Base-by-base conservation (phyloP, 1,140 invertebrate genomes). In the Bombus impatiens region DNA sequence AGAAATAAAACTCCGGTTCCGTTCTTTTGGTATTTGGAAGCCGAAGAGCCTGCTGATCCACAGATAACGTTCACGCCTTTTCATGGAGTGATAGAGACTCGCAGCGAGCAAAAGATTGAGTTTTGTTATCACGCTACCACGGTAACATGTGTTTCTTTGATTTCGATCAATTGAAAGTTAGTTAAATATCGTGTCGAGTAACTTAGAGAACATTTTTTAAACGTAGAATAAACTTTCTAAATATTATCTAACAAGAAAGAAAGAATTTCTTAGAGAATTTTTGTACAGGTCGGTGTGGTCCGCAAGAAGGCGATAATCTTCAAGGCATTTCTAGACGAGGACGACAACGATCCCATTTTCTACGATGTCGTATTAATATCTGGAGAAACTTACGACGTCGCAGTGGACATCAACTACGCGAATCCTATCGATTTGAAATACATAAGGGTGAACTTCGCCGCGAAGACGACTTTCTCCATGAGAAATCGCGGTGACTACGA, bases 311-410 rank as follows among this genome's bases (percentile, higher is more conserved):
- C 40, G 44, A 42, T 92, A 3, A 86, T 1, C 35, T 91, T 93
- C 42, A 75, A 91, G 28, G 81, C 90, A 40, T 94, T 89, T 57
- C 47, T 93, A 3, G 42, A 91, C 59, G 81, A 94, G 72, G 74
- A 82, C 18, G 86, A 92, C 22, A 18, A 35, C 2, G 91, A 94
- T 32, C 74, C 91, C 1, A 77, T 94, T 62, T 88, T 88, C 28
- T 86, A 57, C 1, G 90, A 94, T 18, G 57, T 59, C 2, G 82
- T 95, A 3, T n/a, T 37, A 32, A 32, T 94, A 12, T 89, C 83
- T 1, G 93, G 88, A 18, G 93, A 94, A 88, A 90, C 89, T 35
- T 94, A 94, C 42, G 93, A 94, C 53, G 91, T 94, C 28, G 42
- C 81, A 9, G 82, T 93, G 67, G 89, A 94, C 28, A 77, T 95